These are phyloP conservation scores for Mesocentrotus franciscanus DNA, from an alignment of 53 echinoderm and acorn worm genomes.

Conservation along the genomic window DNA sequence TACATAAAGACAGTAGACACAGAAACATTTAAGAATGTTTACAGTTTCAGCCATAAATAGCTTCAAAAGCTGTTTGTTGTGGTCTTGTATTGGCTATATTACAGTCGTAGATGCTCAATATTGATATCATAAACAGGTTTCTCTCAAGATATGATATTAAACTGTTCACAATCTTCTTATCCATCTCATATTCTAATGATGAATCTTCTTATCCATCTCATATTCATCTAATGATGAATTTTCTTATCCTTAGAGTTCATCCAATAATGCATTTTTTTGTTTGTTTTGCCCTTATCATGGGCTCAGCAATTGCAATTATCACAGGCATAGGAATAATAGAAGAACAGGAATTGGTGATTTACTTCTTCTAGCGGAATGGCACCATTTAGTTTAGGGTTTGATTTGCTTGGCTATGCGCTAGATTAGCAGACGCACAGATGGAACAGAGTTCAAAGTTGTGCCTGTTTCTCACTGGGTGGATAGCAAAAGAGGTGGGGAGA, in stretches of 20 bases:
- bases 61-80: no score
- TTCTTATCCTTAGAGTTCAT: background rate
- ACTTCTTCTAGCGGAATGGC: constrained; percentile 13
- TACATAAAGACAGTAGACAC: no score
- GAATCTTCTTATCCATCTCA: background rate
- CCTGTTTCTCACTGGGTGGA: background rate
- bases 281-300: background rate
- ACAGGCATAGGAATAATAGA: background rate
- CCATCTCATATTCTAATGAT: background rate
- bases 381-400: constrained; percentile 34
- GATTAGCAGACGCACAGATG: constrained; percentile 23
- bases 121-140: background rate
- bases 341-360: constrained; percentile 46
- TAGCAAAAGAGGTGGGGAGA: background rate
- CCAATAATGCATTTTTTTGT: background rate
- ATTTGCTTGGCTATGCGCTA: constrained; percentile 20
- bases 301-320: background rate
- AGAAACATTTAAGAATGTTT: no score
- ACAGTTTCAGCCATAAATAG: no score
- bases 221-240: no score
- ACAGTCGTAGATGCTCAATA: no score
- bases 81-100: no score
- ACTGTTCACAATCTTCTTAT: background rate
- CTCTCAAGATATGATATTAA: background rate
- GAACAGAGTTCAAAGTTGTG: background rate